A percentile compares a stretch with the other conserved stretches of the same genome.
Conservation (phyloP, 2,888 invertebrate genomes). For the Lucinisca nassula region DNA sequence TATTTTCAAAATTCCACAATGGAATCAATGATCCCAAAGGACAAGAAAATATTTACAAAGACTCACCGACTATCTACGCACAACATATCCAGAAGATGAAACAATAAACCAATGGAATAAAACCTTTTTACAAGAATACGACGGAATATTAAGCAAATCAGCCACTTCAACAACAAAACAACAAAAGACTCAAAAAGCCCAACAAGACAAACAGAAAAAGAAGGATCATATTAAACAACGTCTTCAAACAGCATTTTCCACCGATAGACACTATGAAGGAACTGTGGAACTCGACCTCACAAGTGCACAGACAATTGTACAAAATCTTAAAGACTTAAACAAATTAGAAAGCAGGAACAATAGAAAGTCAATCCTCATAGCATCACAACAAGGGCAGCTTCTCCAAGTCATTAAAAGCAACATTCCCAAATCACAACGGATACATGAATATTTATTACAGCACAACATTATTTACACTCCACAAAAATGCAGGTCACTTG, state of each 20-base stretch:
- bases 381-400: slow-evolving; percentile 13
- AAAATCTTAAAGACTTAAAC: slow-evolving; percentile 15
- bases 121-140: not conserved
- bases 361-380: not conserved
- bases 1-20: too few species aligned
- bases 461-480: slow-evolving; percentile 4
- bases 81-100: not conserved
- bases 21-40: too few species aligned
- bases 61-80: not conserved
- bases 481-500: slow-evolving; percentile 9
- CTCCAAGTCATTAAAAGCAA: slow-evolving; percentile 3
- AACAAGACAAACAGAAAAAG: not conserved
- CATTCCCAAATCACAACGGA: slow-evolving; percentile 8
- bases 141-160: not conserved
- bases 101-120: not conserved
- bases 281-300: not conserved
- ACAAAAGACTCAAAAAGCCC: not conserved
- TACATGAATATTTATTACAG: slow-evolving; percentile 13
- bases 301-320: slow-evolving; percentile 5
- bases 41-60: too few species aligned
- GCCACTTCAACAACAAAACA: not conserved
- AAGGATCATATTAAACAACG: not conserved
- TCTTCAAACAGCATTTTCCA: slow-evolving; percentile 11
- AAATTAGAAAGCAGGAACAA: slow-evolving; percentile 9
- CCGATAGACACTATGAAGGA: slow-evolving; percentile 1